These are phyloP conservation scores for Styela clava DNA, from an alignment of 23 tunicate species.

Conservation along the genomic window DNA sequence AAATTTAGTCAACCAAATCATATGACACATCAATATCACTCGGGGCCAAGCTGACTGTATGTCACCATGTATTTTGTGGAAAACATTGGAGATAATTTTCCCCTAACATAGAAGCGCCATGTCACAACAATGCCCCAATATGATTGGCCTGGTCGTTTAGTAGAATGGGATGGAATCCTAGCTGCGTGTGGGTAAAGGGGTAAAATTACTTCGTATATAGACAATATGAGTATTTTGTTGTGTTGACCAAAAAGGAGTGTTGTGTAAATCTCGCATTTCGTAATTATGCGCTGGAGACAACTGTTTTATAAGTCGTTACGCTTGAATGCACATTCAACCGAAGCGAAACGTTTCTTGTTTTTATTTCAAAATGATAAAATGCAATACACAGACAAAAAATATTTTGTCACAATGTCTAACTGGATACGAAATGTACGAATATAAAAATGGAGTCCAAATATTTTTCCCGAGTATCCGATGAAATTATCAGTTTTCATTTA, in stretches of 20 bases:
- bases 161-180: neutral
- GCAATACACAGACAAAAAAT: no score
- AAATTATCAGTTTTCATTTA: no score
- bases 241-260: conserved; percentile 23
- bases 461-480: no score
- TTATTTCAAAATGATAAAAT: no score
- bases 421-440: no score
- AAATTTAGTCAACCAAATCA: conserved; percentile 9
- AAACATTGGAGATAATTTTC: no score
- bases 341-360: neutral
- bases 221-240: conserved; percentile 34
- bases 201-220: neutral
- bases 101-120: no score
- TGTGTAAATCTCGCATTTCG: conserved; percentile 29
- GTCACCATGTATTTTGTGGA: neutral
- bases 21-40: conserved; percentile 23
- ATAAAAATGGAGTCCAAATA: no score
- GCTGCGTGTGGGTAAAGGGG: conserved; percentile 1
- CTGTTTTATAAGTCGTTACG: conserved; percentile 6
- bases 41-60: neutral
- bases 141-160: no score
- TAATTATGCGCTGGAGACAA: conserved; percentile 12
- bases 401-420: no score
- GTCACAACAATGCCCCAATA: no score
- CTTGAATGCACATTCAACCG: conserved; percentile 21